Evolutionary conservation across 2,888 invertebrate species (phyloP).

Genomic region (Epiblema foenella): DNA sequence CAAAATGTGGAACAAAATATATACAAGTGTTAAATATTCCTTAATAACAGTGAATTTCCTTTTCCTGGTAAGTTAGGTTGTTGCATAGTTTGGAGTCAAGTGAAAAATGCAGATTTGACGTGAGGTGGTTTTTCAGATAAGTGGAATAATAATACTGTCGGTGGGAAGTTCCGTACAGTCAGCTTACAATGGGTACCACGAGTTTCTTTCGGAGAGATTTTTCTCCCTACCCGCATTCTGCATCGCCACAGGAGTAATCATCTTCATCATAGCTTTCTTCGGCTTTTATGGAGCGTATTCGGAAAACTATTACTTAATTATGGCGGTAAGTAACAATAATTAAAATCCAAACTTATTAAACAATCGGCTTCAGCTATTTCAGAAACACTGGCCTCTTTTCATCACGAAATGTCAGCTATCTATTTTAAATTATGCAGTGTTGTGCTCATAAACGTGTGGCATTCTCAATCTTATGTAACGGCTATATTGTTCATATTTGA

Average conservation of each 20-base stretch:
- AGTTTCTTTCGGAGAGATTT: slow-evolving; percentile 88
- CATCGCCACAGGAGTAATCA: slow-evolving; percentile 88
- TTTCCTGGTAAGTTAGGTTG: slow-evolving; percentile 72
- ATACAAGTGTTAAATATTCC: slow-evolving; percentile 77
- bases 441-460: slow-evolving; percentile 30
- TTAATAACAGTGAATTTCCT: slow-evolving; percentile 74
- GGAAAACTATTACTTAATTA: slow-evolving; percentile 92
- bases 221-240: slow-evolving; percentile 90
- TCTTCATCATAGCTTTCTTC: slow-evolving; percentile 92
- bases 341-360: slow-evolving; percentile 10
- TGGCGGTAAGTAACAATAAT: slow-evolving; percentile 86
- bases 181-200: slow-evolving; percentile 87
- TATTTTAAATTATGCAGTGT: slow-evolving; percentile 48
- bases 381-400: slow-evolving; percentile 47
- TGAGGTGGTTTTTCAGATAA: slow-evolving; percentile 86
- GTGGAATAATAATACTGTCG: slow-evolving; percentile 90
- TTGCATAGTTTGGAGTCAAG: slow-evolving; percentile 41
- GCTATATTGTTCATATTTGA: slow-evolving; percentile 29
- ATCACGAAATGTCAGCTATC: slow-evolving; percentile 50
- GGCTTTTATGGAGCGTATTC: slow-evolving; percentile 95
- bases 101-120: slow-evolving; percentile 37
- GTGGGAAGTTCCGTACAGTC: slow-evolving; percentile 89
- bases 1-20: slow-evolving; percentile 78
- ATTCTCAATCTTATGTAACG: slow-evolving; percentile 38
- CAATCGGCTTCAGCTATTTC: slow-evolving; percentile 28